A percentile compares a stretch with the other conserved stretches of the same genome.
Evolutionary conservation across 2,888 invertebrate genomes (phyloP).

Genomic region (Thecocarcelia acutangulata): DNA sequence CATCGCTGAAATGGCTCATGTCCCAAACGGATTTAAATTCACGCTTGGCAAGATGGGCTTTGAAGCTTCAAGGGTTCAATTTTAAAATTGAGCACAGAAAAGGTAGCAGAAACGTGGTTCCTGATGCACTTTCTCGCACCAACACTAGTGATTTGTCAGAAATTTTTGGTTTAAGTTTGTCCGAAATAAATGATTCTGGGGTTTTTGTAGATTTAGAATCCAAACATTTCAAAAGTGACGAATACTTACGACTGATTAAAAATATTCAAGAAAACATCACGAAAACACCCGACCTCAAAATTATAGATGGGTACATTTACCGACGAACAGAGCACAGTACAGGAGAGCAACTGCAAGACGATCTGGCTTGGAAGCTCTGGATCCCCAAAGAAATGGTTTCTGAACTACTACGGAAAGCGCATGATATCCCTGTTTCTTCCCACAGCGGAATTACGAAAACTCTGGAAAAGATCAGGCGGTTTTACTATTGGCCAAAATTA

Average conservation of each 20-base stretch:
- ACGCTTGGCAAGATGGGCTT: constrained; percentile 51
- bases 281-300: constrained; percentile 43
- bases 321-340: constrained; percentile 33
- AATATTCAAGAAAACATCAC: neutral
- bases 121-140: constrained; percentile 45
- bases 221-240: constrained; percentile 14
- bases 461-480: constrained; percentile 29
- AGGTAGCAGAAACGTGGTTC: constrained; percentile 51
- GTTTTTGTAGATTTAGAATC: constrained; percentile 44
- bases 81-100: too few species aligned
- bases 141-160: constrained; percentile 16
- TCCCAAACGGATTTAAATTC: constrained; percentile 41
- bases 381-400: constrained; percentile 41
- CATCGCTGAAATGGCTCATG: too few species aligned
- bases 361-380: constrained; percentile 54
- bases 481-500: constrained; percentile 57
- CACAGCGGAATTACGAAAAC: constrained; percentile 54
- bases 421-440: constrained; percentile 26
- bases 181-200: neutral
- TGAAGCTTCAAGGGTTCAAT: constrained; percentile 57
- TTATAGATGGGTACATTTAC: constrained; percentile 39
- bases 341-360: constrained; percentile 36
- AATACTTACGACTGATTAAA: neutral
- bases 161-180: neutral
- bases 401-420: constrained; percentile 14